A percentile compares a stretch with the other conserved stretches of the same genome.
These are phyloP conservation scores for Drosophila prolongata DNA, from an alignment of 2,888 invertebrate species.

Conservation along the genomic window DNA sequence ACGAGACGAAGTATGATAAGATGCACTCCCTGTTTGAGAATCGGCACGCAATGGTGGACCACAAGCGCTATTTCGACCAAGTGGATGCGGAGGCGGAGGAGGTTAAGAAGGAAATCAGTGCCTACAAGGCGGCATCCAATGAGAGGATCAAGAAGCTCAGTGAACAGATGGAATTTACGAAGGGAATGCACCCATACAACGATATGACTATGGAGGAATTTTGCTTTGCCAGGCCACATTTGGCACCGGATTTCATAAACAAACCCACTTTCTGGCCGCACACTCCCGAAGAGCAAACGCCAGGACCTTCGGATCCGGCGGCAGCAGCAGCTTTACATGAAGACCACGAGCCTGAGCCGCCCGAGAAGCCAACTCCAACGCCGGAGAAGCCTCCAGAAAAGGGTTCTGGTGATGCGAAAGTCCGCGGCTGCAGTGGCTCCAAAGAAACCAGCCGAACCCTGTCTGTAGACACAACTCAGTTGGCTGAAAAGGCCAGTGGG, in stretches of 20 bases:
- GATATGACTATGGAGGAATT: conserved; percentile 95
- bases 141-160: conserved; percentile 84
- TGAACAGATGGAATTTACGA: conserved; percentile 87
- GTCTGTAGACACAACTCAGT: conserved; percentile 7
- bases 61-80: conserved; percentile 81
- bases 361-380: conserved; percentile 16
- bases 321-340: conserved; percentile 24
- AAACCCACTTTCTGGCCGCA: conserved; percentile 95
- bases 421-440: background rate
- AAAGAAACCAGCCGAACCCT: background rate
- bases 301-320: conserved; percentile 46
- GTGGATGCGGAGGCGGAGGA: conserved; percentile 88
- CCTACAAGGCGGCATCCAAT: conserved; percentile 70
- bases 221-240: conserved; percentile 89
- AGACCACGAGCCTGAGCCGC: conserved; percentile 3
- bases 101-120: conserved; percentile 83
- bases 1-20: conserved; percentile 90
- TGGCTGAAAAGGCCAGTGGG: conserved; percentile 36
- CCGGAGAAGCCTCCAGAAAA: conserved; percentile 22
- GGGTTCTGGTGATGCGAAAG: background rate
- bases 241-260: conserved; percentile 88
- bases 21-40: conserved; percentile 62
- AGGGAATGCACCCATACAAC: conserved; percentile 88
- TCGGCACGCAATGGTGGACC: conserved; percentile 61
- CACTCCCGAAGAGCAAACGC: conserved; percentile 87